Conservation (phyloP, 2,888 invertebrate species). For the Bellardia bayeri region DNA sequence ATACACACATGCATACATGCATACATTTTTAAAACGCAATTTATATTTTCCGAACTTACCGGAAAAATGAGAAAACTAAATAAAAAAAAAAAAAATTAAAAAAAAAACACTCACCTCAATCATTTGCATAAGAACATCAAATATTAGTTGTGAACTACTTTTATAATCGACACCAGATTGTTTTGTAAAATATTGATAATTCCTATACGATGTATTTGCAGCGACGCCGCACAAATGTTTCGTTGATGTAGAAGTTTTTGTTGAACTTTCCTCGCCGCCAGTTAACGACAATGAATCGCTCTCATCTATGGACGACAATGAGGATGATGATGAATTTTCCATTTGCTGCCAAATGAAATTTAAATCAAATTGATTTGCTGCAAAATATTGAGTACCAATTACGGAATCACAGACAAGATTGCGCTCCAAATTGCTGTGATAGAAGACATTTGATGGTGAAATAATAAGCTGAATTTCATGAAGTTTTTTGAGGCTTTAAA, state of each 20-base stretch:
- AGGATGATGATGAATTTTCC: conserved; percentile 78
- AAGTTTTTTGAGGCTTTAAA: conserved; percentile 82
- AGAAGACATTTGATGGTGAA: conserved; percentile 85
- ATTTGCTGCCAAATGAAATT: conserved; percentile 84
- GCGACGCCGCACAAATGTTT: conserved; percentile 67
- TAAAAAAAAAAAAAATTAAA: neutral
- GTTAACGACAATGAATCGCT: conserved; percentile 39
- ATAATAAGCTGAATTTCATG: conserved; percentile 83
- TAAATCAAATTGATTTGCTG: conserved; percentile 84
- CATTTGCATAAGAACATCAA: conserved; percentile 94
- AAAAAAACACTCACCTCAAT: conserved; percentile 81
- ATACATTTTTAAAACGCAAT: neutral
- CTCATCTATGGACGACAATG: conserved; percentile 62
- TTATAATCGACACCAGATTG: conserved; percentile 92
- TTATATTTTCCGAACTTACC: conserved; percentile 17
- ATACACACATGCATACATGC: neutral
- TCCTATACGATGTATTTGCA: conserved; percentile 79
- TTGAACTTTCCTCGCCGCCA: conserved; percentile 27
- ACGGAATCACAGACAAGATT: conserved; percentile 79
- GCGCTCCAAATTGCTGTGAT: conserved; percentile 87
- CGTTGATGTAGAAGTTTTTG: conserved; percentile 45
- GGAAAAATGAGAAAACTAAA: neutral
- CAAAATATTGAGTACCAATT: conserved; percentile 83
- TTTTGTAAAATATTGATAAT: conserved; percentile 83
- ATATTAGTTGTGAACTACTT: conserved; percentile 95